Percentiles rank a stretch among this genome's conserved stretches.
Evolutionary conservation across 2,888 invertebrate genomes (phyloP).

Genomic region (Strigamia maritima): DNA sequence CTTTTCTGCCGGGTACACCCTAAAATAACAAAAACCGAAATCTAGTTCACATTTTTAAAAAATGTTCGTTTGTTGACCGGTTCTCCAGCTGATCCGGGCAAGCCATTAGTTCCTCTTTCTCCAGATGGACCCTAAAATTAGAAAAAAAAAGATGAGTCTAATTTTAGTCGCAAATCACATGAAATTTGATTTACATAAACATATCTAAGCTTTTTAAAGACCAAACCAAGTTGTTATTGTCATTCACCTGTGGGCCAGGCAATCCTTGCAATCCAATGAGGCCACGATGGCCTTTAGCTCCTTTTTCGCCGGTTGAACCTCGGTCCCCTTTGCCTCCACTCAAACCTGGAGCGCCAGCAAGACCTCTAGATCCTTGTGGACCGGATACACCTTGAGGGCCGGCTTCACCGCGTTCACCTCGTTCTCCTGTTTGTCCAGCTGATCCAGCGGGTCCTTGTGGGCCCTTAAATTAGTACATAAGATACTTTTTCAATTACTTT

Average conservation of each 20-base stretch:
- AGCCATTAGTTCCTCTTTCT: constrained; percentile 63
- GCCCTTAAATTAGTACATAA: constrained; percentile 56
- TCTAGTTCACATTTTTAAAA: constrained; percentile 32
- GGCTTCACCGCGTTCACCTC: constrained; percentile 68
- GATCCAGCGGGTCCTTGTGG: constrained; percentile 65
- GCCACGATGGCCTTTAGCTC: constrained; percentile 78
- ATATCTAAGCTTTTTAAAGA: too few relatives aligned
- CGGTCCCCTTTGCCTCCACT: constrained; percentile 67
- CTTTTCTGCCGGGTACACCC: constrained; percentile 64
- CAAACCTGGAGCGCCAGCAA: constrained; percentile 69
- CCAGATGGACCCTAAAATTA: constrained; percentile 60
- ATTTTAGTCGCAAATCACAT: background rate
- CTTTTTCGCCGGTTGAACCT: constrained; percentile 65
- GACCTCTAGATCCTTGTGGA: constrained; percentile 70
- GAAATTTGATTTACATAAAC: background rate
- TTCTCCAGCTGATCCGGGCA: constrained; percentile 68
- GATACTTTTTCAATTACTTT: background rate
- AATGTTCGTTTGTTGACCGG: too few relatives aligned
- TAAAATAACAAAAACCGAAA: constrained; percentile 35
- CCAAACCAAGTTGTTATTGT: too few relatives aligned
- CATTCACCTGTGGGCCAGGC: constrained; percentile 61
- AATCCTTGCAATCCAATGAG: constrained; percentile 76
- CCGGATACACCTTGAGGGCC: constrained; percentile 75
- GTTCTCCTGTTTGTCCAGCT: constrained; percentile 67
- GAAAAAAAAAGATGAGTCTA: background rate